Evolutionary conservation across 2,797 vertebrate genomes (phyloP).

Genomic region (Tolypeutes matacus): DNA sequence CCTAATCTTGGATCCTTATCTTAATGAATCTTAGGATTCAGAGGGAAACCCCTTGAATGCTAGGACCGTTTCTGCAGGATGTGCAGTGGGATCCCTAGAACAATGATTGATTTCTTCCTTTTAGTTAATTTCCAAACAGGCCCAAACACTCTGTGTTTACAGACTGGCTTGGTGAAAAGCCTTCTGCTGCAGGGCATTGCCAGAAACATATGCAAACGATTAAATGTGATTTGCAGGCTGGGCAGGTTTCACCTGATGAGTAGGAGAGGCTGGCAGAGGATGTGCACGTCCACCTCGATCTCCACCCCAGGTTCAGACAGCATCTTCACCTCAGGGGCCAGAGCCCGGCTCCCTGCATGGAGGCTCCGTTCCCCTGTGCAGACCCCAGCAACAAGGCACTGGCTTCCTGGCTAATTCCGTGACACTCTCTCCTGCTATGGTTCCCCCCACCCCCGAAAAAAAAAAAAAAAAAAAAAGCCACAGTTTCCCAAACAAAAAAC

Average conservation of each 20-base stretch:
- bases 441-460: too few species aligned
- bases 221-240: conserved; percentile 78
- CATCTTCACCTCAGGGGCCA: conserved; percentile 45
- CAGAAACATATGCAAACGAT: background rate
- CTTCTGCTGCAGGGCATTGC: background rate
- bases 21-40: background rate
- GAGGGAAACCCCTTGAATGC: background rate
- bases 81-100: too few species aligned
- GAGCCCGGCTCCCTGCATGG: background rate
- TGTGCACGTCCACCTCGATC: conserved; percentile 79
- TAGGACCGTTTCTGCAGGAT: background rate
- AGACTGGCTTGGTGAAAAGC: background rate
- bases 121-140: background rate
- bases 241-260: too few species aligned
- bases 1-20: background rate
- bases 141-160: background rate
- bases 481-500: background rate
- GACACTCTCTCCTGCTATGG: background rate
- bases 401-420: too few species aligned
- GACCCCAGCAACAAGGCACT: rapidly evolving
- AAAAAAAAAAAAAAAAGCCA: too few species aligned
- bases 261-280: conserved; percentile 77
- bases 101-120: background rate
- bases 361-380: background rate
- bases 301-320: conserved; percentile 72